Conservation (phyloP, 1,140 invertebrate genomes). For the Caenorhabditis brenneri region DNA sequence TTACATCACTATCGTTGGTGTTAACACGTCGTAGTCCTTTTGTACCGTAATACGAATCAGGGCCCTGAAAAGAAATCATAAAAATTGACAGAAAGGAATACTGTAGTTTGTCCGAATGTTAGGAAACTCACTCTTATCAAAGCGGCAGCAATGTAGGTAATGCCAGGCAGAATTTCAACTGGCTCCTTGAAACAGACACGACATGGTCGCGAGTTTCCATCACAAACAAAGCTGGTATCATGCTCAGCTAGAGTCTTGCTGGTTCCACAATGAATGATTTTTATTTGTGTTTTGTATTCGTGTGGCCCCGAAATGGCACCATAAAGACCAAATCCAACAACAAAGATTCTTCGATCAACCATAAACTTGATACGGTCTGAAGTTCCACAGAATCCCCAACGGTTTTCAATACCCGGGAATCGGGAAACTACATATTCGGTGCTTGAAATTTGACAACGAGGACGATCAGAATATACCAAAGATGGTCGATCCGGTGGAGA, state of each 20-base stretch:
- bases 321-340: constrained; percentile 86
- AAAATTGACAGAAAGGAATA: not conserved
- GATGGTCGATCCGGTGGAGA: constrained; percentile 74
- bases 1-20: constrained; percentile 78
- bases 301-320: constrained; percentile 83
- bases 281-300: constrained; percentile 76
- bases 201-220: constrained; percentile 83
- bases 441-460: constrained; percentile 81
- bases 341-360: constrained; percentile 82
- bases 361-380: constrained; percentile 85
- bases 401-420: constrained; percentile 81
- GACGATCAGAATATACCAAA: constrained; percentile 71
- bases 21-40: constrained; percentile 82
- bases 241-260: constrained; percentile 81
- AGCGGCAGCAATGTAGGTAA: constrained; percentile 83
- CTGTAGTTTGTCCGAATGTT: not conserved
- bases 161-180: constrained; percentile 82
- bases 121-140: constrained; percentile 78
- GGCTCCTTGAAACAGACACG: constrained; percentile 88
- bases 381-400: constrained; percentile 87
- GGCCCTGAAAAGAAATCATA: constrained; percentile 79
- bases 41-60: constrained; percentile 85
- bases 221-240: constrained; percentile 81
- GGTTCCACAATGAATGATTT: constrained; percentile 80
- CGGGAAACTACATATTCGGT: constrained; percentile 83